Evolutionary conservation across 2,113 vertebrate genomes (phyloP).

Genomic region (Agapornis roseicollis): DNA sequence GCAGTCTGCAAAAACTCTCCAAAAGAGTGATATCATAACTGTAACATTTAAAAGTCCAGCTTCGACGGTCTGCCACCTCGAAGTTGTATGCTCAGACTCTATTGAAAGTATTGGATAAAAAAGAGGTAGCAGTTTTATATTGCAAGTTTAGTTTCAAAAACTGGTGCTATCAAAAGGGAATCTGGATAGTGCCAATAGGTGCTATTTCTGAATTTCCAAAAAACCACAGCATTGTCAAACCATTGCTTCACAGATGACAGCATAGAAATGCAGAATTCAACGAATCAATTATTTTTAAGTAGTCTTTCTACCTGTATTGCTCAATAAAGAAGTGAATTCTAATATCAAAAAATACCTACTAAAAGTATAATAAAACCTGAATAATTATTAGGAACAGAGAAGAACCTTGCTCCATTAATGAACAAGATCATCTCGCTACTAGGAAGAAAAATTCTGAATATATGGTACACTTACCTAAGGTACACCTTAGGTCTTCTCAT

Average conservation of each 20-base stretch:
- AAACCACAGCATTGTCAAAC: not conserved
- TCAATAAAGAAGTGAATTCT: not conserved
- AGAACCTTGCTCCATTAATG: not conserved
- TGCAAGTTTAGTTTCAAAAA: not conserved
- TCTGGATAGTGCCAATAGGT: not conserved
- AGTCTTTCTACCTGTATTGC: not conserved
- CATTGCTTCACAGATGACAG: not conserved
- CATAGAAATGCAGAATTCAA: not conserved
- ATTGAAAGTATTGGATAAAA: not conserved
- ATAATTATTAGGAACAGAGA: not conserved
- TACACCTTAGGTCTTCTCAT: not conserved
- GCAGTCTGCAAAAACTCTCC: not conserved
- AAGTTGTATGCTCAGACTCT: not conserved
- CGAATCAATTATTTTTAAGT: not conserved
- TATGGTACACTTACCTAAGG: not conserved
- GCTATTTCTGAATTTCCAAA: not conserved
- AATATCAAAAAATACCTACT: not conserved
- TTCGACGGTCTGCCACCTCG: not conserved
- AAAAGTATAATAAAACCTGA: not conserved
- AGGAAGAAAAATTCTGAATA: not conserved
- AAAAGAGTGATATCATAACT: not conserved
- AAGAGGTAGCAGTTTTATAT: not conserved
- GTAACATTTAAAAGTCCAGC: not conserved
- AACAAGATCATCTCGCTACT: not conserved
- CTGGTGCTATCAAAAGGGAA: not conserved